Evolutionary conservation across 2,888 invertebrate genomes (phyloP), one percentile per base, ranked within the genome.

Genomic region (Agonum fuliginosum): DNA sequence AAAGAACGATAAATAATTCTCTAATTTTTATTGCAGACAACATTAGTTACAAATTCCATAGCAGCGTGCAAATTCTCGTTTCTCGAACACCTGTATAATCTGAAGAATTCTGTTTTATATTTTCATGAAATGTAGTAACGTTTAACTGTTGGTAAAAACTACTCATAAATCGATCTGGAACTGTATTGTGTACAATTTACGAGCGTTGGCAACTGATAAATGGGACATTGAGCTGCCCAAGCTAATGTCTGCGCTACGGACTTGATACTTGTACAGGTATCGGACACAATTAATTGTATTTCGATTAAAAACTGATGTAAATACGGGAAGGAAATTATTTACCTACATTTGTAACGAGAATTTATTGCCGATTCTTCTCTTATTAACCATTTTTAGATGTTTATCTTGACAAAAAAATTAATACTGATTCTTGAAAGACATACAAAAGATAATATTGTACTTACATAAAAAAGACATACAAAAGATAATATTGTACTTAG

Each of bases 131-230:
- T 62, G 58, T 62, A 19, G 17, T 27, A 62, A 14, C 30, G 34
- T 30, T 62, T 62, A n/a, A 30, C 58, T 14, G 10, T 5, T 20
- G 22, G 67, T 67, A 72, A 72, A 71, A 72, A 72, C 14, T 20
- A 20, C 58, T 73, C 73, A 73, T 73, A 73, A 73, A 73, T 73
- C 73, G 73, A 62, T 73, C 62, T 43, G 14, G 41, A 41, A 41
- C 10, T 24, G 73, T 62, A 73, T 73, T 73, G 73, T 62, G 27
- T 24, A 20, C 24, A 73, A 73, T 73, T 73, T 73, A 73, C 73
- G 73, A 73, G 20, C 73, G 24, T 27, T 8, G 22, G 3, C 19
- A n/a, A 10, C 43, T 73, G 73, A 73, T 73, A 73, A 73, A 73
- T 73, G 73, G 62, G 48, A 73, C 62, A 62, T 73, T 58, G 62